phyloP scores from a whole-genome alignment of 35 echinoderm and acorn worm species.

The Apostichopus californicus region DNA sequence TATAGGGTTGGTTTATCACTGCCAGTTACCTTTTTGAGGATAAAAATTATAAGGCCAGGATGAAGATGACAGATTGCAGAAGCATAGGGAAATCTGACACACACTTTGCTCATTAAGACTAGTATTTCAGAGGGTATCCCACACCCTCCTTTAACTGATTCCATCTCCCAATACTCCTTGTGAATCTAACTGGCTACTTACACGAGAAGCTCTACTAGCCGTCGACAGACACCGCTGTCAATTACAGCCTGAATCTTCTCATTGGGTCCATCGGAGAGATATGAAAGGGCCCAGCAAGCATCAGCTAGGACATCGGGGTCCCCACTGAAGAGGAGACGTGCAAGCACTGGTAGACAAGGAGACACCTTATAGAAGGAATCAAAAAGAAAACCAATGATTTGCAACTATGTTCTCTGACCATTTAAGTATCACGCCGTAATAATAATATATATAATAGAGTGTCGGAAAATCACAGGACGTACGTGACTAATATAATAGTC shows the following conservation, averaged over 20 bases:
- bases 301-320: slow-evolving; percentile 95
- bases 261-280: slow-evolving; percentile 97
- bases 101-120: too few relatives aligned
- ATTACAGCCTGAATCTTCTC: slow-evolving; percentile 98
- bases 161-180: background rate
- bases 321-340: slow-evolving; percentile 85
- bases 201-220: slow-evolving; percentile 97
- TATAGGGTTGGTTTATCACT: too few relatives aligned
- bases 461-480: too few relatives aligned
- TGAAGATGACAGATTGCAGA: too few relatives aligned
- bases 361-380: slow-evolving; percentile 56
- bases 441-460: too few relatives aligned
- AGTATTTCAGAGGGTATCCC: background rate
- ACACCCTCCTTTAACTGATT: background rate
- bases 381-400: background rate
- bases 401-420: too few relatives aligned
- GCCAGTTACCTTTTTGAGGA: too few relatives aligned
- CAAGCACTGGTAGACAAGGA: slow-evolving; percentile 92
- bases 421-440: too few relatives aligned
- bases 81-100: too few relatives aligned
- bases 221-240: slow-evolving; percentile 92
- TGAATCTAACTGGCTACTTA: slow-evolving; percentile 49
- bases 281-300: slow-evolving; percentile 97
- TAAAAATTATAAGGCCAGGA: too few relatives aligned
- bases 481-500: too few relatives aligned